Conservation (phyloP, 2,113 vertebrate species). For the Muntiacus muntjak region DNA sequence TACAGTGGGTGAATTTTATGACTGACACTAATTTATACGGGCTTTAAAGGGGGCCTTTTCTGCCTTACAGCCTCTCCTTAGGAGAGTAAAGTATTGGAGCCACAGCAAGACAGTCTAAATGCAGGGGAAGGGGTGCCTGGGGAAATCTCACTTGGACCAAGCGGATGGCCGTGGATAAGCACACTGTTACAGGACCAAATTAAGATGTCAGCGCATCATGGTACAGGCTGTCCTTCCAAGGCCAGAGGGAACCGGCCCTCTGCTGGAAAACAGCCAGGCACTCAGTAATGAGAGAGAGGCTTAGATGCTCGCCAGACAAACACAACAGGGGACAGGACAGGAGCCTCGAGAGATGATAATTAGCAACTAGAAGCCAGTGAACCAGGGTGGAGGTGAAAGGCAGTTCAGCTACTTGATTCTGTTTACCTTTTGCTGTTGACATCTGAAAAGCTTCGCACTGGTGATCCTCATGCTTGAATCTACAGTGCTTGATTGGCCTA, state of each 20-base stretch:
- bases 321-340: not conserved
- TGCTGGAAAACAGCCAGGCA: not conserved
- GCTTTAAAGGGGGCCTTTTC: not conserved
- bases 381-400: not conserved
- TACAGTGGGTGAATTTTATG: conserved; percentile 18
- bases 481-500: not conserved
- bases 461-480: not conserved
- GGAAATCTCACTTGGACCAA: conserved; percentile 26
- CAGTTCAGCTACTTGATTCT: not conserved
- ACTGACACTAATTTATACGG: conserved; percentile 40
- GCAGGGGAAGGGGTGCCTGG: not conserved
- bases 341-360: not conserved
- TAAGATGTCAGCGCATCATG: conserved; percentile 20
- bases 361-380: not conserved
- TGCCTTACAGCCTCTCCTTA: not conserved
- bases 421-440: not conserved
- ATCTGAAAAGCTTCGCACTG: not conserved
- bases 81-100: not conserved
- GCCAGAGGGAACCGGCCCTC: not conserved
- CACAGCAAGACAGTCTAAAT: not conserved
- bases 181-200: not conserved
- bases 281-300: not conserved
- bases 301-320: not conserved
- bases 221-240: not conserved
- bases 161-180: not conserved